A percentile compares a stretch with the other conserved stretches of the same genome.
These are phyloP conservation scores for Cathartes aura DNA, from an alignment of 2,113 vertebrate species.

Conservation along the genomic window DNA sequence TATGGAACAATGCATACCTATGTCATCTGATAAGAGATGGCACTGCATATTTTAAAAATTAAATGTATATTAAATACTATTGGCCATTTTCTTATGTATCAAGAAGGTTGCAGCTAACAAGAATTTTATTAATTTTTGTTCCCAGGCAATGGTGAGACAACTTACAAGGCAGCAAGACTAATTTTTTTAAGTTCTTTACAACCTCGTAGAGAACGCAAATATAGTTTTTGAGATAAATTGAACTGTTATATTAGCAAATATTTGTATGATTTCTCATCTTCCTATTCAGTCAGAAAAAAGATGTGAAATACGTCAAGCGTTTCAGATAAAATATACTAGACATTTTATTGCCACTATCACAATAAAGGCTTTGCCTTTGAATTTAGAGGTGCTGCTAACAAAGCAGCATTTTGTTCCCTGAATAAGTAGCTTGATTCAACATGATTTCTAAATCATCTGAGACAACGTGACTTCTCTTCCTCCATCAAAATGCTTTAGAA, in stretches of 20 bases:
- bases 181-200: background rate
- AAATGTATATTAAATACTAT: background rate
- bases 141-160: background rate
- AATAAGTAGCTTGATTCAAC: conserved; percentile 38
- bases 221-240: background rate
- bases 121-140: background rate
- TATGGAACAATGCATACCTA: background rate
- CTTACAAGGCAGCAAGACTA: background rate
- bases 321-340: background rate
- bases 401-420: background rate
- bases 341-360: background rate
- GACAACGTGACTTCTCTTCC: background rate
- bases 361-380: background rate
- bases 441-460: conserved; percentile 19
- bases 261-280: background rate
- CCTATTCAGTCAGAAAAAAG: background rate
- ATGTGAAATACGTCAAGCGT: background rate
- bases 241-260: background rate
- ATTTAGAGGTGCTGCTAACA: conserved; percentile 8
- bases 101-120: background rate
- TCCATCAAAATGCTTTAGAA: background rate
- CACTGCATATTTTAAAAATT: background rate
- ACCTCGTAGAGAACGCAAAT: background rate
- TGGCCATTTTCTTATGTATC: background rate
- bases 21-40: background rate